Conservation (phyloP, 2,888 invertebrate species). For the Chorisops tibialis region DNA sequence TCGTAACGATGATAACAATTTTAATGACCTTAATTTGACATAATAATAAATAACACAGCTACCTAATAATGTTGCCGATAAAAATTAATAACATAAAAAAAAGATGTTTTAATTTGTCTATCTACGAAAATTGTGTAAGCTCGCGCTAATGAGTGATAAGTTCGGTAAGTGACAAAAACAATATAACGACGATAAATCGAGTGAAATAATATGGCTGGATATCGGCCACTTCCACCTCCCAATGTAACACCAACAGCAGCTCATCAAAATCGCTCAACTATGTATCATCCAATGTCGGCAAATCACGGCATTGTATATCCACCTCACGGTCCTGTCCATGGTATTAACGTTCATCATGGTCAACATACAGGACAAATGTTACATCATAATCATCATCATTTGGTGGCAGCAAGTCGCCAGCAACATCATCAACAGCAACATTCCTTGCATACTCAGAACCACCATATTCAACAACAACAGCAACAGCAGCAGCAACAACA, state of each 20-base stretch:
- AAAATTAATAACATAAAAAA: not conserved
- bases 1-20: constrained; percentile 20
- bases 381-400: constrained; percentile 44
- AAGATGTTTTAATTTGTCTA: not conserved
- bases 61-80: not conserved
- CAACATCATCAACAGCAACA: constrained; percentile 40
- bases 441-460: constrained; percentile 35
- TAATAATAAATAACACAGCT: constrained; percentile 8
- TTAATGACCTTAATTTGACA: constrained; percentile 26
- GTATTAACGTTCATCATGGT: constrained; percentile 42
- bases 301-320: constrained; percentile 52
- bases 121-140: too few relatives aligned
- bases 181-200: not conserved
- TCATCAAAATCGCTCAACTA: constrained; percentile 38
- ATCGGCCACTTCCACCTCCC: constrained; percentile 41
- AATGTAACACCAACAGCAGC: constrained; percentile 33
- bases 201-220: constrained; percentile 38
- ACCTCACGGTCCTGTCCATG: constrained; percentile 51
- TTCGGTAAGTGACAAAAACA: not conserved
- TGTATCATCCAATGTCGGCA: constrained; percentile 47
- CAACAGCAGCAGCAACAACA: constrained; percentile 35
- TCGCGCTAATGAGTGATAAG: too few relatives aligned
- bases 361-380: constrained; percentile 41
- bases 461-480: constrained; percentile 37
- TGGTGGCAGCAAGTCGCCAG: constrained; percentile 43